Evolutionary conservation across 1,140 invertebrate species (phyloP), one percentile per base, ranked within the genome.

Genomic region (Drosophila sechellia): DNA sequence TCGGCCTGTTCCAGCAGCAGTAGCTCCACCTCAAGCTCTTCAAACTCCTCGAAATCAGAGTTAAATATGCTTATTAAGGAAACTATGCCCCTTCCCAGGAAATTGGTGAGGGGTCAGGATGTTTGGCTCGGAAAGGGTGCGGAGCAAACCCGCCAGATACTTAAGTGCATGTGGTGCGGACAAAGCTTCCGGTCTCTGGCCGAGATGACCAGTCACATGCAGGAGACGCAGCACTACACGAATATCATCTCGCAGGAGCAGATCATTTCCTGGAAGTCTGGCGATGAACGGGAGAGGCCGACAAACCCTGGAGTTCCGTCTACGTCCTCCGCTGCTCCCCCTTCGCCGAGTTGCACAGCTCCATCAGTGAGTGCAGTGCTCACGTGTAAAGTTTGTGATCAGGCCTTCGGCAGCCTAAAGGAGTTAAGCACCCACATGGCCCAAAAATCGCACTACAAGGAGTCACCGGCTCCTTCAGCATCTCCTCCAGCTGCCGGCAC

Each of bases 131-230:
- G 98, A 15, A 98, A 98, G 93, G 98, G 98, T 0, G 98, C 98
- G 0, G 98, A 99, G 92, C 98, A 99, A 92, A 99, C 98, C 13
- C 94, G 98, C 53, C 97, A 99, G 93, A 99, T 99, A 84, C 94
- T 99, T 5, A 98, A 99, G 93, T 99, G 98, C 92, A 99, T 99
- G 97, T 99, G 98, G 97, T 99, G 98, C 89, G 98, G 98, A 0
- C 98, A 99, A 92, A 99, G 98, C 78, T 99, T 99, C 94, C 94
- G 96, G 85, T 98, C 98, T 0, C 93, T 99, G 48, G 98, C 98
- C 4, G 97, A 99, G 93, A 98, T 99, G 96, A 99, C 98, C 0
- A 97, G 96, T 71, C 98, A 99, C 91, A 99, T 99, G 98, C 98
- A 99, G 92, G 96, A 99, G 90, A 99, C 98, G 11, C 98, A 99